These are phyloP conservation scores for Campoletis raptor DNA, from an alignment of 2,888 invertebrate species.

Conservation along the genomic window DNA sequence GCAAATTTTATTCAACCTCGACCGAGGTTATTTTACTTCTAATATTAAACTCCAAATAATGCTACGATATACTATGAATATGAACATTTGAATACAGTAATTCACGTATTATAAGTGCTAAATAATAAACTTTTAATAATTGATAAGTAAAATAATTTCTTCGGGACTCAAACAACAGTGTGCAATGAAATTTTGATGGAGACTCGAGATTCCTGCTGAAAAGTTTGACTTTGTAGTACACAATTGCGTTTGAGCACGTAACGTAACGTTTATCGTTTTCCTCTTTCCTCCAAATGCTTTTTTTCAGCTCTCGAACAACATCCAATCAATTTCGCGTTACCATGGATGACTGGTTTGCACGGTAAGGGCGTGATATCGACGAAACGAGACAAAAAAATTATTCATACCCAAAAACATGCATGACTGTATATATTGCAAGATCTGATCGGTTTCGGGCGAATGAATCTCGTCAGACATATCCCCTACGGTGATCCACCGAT, in stretches of 20 bases:
- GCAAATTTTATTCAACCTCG: constrained; percentile 36
- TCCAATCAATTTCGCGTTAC: constrained; percentile 58
- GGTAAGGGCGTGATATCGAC: constrained; percentile 12
- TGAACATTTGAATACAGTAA: background rate
- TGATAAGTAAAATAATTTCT: background rate
- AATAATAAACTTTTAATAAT: background rate
- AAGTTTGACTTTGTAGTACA: background rate
- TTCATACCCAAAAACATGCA: constrained; percentile 1
- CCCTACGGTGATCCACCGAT: background rate
- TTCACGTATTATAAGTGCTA: background rate
- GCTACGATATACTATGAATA: constrained; percentile 17
- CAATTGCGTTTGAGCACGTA: background rate
- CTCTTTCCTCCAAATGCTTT: background rate
- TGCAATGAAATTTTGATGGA: background rate
- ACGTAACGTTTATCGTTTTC: background rate
- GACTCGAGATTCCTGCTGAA: background rate
- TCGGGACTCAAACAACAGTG: background rate
- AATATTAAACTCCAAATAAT: constrained; percentile 31
- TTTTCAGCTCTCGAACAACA: constrained; percentile 6
- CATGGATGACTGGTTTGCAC: constrained; percentile 27
- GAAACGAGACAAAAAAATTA: constrained; percentile 33
- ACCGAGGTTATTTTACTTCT: constrained; percentile 20
- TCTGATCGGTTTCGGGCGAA: constrained; percentile 19
- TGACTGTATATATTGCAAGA: background rate
- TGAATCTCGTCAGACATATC: background rate